Conservation (phyloP, 2,888 invertebrate species). For the Oegoconia quadripuncta region DNA sequence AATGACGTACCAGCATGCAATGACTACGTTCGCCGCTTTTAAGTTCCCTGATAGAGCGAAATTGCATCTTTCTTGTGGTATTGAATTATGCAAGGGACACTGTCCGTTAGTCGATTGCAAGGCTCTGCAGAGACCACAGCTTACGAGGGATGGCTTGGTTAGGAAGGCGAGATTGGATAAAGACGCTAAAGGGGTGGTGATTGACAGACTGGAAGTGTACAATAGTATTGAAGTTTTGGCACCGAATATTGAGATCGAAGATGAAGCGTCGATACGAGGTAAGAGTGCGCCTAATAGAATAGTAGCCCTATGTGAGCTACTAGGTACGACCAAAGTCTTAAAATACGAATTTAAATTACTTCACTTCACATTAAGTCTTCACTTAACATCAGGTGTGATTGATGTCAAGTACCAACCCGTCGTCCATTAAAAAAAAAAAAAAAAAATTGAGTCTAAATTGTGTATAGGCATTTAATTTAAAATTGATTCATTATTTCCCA, state of each 20-base stretch:
- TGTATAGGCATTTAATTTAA: no score
- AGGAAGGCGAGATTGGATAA: slow-evolving; percentile 70
- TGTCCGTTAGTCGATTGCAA: slow-evolving; percentile 82
- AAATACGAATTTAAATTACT: no score
- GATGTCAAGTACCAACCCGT: no score
- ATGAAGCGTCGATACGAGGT: slow-evolving; percentile 76
- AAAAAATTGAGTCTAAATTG: no score
- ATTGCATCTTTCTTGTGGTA: slow-evolving; percentile 86
- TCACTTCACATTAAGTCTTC: no score
- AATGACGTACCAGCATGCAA: slow-evolving; percentile 73
- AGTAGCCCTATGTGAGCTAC: no score
- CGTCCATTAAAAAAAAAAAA: no score
- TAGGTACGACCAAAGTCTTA: no score
- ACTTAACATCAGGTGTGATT: no score
- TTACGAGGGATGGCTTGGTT: slow-evolving; percentile 64
- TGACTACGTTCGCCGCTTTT: slow-evolving; percentile 87
- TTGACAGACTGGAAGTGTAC: slow-evolving; percentile 85
- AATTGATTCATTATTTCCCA: background rate
- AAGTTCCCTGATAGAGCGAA: slow-evolving; percentile 90
- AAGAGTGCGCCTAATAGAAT: slow-evolving; percentile 4
- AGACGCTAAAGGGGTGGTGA: slow-evolving; percentile 76
- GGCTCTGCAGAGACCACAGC: slow-evolving; percentile 61
- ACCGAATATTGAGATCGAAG: slow-evolving; percentile 86
- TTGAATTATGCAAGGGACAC: slow-evolving; percentile 86
- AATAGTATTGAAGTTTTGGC: slow-evolving; percentile 90